These are phyloP conservation scores for Acanthiza pusilla DNA, from an alignment of 2,797 vertebrate species.

Conservation along the genomic window DNA sequence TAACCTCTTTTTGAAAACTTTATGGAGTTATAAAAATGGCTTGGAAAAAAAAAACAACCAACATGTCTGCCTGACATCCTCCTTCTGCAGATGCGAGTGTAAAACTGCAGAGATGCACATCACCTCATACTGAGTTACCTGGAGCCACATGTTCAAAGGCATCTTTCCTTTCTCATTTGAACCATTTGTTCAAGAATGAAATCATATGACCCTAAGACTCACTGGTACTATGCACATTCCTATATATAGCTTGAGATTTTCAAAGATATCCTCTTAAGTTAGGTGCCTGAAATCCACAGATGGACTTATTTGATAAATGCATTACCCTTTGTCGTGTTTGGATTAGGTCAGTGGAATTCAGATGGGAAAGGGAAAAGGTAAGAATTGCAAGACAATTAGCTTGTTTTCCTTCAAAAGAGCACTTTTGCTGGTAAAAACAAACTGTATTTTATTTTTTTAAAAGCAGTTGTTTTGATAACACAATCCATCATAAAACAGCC, in stretches of 20 bases:
- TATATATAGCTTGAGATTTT: background rate
- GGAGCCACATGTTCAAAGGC: background rate
- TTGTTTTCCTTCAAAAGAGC: background rate
- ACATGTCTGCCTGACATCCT: background rate
- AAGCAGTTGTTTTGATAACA: background rate
- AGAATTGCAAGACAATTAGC: background rate
- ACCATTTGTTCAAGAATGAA: background rate
- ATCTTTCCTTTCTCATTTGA: background rate
- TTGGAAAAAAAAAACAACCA: background rate
- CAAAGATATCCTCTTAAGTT: background rate
- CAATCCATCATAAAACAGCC: background rate
- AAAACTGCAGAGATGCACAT: background rate
- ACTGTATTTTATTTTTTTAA: background rate
- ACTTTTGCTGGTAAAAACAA: background rate
- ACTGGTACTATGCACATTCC: background rate
- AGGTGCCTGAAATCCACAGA: background rate
- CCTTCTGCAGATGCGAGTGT: background rate
- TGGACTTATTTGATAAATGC: background rate
- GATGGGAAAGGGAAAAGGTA: background rate
- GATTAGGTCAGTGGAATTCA: background rate
- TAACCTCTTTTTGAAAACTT: background rate
- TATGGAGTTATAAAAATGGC: background rate
- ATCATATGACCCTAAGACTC: background rate
- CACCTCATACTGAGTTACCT: background rate
- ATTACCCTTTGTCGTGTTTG: background rate